Conservation (phyloP, 2,797 vertebrate genomes). For the Sarcoramphus papa region DNA sequence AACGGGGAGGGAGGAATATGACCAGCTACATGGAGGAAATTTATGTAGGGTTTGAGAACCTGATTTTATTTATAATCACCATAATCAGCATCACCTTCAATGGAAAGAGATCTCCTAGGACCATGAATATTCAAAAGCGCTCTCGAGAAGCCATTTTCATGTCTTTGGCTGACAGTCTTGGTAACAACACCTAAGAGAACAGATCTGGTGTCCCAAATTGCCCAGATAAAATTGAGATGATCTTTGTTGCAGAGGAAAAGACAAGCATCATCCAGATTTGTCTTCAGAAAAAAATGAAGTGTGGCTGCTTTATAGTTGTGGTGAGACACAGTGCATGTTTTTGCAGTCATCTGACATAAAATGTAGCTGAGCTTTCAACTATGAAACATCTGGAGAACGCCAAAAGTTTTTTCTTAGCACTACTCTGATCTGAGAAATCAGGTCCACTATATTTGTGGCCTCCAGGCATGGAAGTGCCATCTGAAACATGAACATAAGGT, state of each 20-base stretch:
- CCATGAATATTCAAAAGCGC: neutral
- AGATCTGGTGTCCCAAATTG: neutral
- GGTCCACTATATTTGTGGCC: neutral
- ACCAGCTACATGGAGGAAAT: neutral
- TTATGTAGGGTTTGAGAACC: neutral
- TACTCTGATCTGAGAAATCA: conserved; percentile 11
- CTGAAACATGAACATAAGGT: neutral
- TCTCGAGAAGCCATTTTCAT: neutral
- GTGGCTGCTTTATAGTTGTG: neutral
- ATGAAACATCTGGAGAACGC: conserved; percentile 15
- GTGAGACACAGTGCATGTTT: neutral
- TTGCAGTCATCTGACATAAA: neutral
- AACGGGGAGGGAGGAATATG: neutral
- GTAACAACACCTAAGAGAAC: neutral
- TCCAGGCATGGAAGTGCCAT: neutral
- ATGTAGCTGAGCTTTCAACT: neutral
- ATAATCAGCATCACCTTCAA: neutral
- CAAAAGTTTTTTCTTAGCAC: neutral
- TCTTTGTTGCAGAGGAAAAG: neutral
- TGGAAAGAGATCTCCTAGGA: neutral
- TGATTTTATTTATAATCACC: neutral
- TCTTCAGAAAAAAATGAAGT: neutral
- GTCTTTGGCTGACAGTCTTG: neutral
- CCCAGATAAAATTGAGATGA: neutral
- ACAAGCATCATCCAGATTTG: neutral